Base-by-base conservation (phyloP, 92 coral and sea anemone genomes). In the Galaxea fascicularis region DNA sequence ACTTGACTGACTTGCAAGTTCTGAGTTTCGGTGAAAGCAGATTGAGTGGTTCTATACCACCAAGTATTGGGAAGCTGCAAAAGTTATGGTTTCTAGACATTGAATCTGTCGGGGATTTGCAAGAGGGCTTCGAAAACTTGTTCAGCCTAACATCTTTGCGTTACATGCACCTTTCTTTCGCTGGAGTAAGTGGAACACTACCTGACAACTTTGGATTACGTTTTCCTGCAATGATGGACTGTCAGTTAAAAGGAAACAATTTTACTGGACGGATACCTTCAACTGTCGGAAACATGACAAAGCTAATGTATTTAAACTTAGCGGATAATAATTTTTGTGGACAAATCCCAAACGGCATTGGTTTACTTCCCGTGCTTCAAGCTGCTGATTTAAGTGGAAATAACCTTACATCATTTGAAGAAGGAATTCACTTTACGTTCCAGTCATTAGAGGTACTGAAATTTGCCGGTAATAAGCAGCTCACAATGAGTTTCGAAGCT, bases 11-110 rank as follows among this genome's bases (percentile, higher is more conserved):
- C n/a, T 64, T 94, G 82, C 94, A 92, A 69, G 95, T 94, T n/a
- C 85, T 94, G 11, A 94, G 98, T 41, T 83, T 94, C 35, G 98
- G 95, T 4, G 94, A 85, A 28, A 94, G 80, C 78, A 49, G 12
- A 26, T 71, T 94, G 9, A 39, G 59, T 29, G 98, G 98, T 26
- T 51, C 74, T 11, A 90, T 94, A 30, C 98, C 98, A 29, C 54
- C 58, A 29, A 92, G 98, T 46, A 94, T 94, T 45, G 81, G 91
- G 7, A 84, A 88, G 10, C 62, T 94, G 71, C 79, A 78, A 41
- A 89, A 94, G 71, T 78, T 94, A 14, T 84, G 94, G 98, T 94
- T 92, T 85, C 53, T 94, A 69, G 98, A 94, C 63, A 81, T 94
- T 20, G 95, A 92, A 59, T 65, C 89, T 27, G 82, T 86, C 1